Base-by-base conservation (phyloP, 2,797 vertebrate genomes). In the Semaprochilodus insignis region DNA sequence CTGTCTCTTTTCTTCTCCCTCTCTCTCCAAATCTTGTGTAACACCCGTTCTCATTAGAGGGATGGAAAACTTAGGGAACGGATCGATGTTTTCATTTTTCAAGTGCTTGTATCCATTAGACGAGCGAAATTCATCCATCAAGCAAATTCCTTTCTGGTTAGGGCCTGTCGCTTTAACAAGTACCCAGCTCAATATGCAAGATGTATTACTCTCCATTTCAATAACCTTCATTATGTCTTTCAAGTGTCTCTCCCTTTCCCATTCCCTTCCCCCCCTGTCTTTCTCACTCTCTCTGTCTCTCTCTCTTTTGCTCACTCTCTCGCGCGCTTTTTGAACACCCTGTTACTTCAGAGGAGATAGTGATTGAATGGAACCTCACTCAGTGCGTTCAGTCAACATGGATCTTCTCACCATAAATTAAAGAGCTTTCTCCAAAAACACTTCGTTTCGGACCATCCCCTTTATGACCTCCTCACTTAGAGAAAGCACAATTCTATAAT, bases 1-100 rank as follows among this genome's bases (percentile, higher is more conserved):
- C 6, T 17, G 23, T 62, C 36, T 62, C 25, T 15, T 21, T 23
- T 36, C 51, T 7, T 81, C 73, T 36, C 69, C 13, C 40, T 25
- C 31, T 48, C 82, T 76, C 81, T 74, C 73, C 27, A 82, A 75
- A 76, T 81, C 72, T 83, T 80, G 81, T 74, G 77, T 81, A 85
- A 84, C 86, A 86, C 81, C 71, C 77, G 31, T 83, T 85, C 83
- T 90, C 87, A 90, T 87, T 89, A 89, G 80, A 87, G 62, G 77
- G 78, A 88, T 84, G 89, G 89, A 80, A 78, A 88, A 87, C 81
- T 89, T 87, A 72, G 60, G 84, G 65, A 85, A 77, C 25, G 73
- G 87, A 89, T 89, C 85, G 78, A 88, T 90, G 85, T 85, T 87
- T 89, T 90, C 85, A 89, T 89, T 89, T 90, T 89, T 87, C 85